These are phyloP conservation scores for Drosophila tristis DNA, from an alignment of 1,140 invertebrate genomes.

Conservation along the genomic window DNA sequence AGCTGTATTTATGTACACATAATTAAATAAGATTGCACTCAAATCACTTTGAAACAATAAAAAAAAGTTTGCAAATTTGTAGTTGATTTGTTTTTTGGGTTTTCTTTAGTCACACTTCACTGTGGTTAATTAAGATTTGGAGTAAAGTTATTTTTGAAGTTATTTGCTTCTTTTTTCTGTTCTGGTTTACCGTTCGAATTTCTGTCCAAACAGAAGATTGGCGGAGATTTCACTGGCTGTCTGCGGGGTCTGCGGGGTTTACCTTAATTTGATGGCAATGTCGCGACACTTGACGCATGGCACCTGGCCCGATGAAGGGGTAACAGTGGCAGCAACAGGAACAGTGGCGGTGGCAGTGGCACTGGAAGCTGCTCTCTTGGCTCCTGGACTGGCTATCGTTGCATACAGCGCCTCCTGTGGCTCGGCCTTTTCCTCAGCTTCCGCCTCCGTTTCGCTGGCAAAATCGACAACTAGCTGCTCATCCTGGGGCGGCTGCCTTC, in stretches of 20 bases:
- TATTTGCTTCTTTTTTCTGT: conserved; percentile 12
- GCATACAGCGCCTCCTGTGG: conserved; percentile 50
- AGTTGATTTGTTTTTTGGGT: too few relatives aligned
- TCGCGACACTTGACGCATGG: conserved; percentile 79
- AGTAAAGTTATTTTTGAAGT: conserved; percentile 13
- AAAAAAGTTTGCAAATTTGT: neutral
- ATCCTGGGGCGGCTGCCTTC: conserved; percentile 25
- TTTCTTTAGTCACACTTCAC: conserved; percentile 1
- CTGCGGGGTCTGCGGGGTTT: conserved; percentile 18
- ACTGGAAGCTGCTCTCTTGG: conserved; percentile 1
- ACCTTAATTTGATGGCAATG: conserved; percentile 78
- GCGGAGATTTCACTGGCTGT: neutral
- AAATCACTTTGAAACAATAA: neutral
- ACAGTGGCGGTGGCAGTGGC: neutral
- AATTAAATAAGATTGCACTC: neutral
- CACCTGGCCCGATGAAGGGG: conserved; percentile 41
- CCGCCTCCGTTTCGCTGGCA: conserved; percentile 64
- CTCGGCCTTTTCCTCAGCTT: conserved; percentile 46
- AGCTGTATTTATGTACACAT: neutral
- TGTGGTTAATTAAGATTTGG: conserved; percentile 21
- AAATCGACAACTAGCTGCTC: conserved; percentile 66
- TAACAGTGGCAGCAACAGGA: neutral
- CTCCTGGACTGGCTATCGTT: conserved; percentile 40
- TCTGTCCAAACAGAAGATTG: too few relatives aligned
- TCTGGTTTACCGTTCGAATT: conserved; percentile 10